Evolutionary conservation across 2,797 vertebrate genomes (phyloP).

Genomic region (Alfaro cultratus): DNA sequence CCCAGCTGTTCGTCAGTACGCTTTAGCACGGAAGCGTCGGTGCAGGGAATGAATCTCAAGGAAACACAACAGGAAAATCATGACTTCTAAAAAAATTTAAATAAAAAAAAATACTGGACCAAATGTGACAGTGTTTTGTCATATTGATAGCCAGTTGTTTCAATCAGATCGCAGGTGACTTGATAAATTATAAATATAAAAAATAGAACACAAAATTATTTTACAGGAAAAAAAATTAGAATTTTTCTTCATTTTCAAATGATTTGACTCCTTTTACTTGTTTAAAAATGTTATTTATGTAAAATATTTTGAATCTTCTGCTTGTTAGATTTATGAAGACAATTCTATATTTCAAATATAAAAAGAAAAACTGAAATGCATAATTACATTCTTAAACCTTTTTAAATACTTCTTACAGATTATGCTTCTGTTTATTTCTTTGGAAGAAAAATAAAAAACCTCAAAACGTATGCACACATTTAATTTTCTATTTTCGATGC

Average conservation of each 20-base stretch:
- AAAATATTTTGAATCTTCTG: not conserved
- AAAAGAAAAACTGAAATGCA: not conserved
- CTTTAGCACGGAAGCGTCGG: conserved; percentile 38
- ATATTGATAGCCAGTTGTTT: not conserved
- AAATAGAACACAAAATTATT: not conserved
- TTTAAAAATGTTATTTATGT: not conserved
- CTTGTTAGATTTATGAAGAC: not conserved
- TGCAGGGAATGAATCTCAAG: conserved; percentile 9
- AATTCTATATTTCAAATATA: not conserved
- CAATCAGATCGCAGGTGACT: not conserved
- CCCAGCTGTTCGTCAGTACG: conserved; percentile 67
- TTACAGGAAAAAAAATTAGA: not conserved
- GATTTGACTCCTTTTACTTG: not conserved
- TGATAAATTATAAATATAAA: not conserved
- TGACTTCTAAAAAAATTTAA: not conserved
- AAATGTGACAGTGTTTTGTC: not conserved
- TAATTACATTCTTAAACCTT: not conserved
- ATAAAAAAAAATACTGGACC: not conserved
- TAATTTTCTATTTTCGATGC: conserved; percentile 1
- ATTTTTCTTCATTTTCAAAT: too few species aligned
- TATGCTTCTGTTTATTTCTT: not conserved
- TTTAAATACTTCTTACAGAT: not conserved
- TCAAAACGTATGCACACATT: not conserved
- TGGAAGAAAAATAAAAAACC: not conserved
- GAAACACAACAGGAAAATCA: conserved; percentile 15